Evolutionary conservation across 2,888 invertebrate species (phyloP).

Genomic region (Dioctria rufipes): DNA sequence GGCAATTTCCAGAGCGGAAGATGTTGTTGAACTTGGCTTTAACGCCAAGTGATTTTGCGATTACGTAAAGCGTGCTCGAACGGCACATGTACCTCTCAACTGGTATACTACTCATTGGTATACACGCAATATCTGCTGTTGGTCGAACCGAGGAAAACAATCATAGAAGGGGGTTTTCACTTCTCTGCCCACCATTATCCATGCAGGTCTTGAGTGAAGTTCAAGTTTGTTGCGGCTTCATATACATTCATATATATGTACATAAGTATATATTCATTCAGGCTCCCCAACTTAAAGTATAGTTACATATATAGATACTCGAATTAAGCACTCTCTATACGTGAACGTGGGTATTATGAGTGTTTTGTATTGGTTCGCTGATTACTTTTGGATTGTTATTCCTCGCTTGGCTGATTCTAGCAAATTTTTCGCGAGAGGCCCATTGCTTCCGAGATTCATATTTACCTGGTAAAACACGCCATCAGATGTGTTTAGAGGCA

Average conservation of each 20-base stretch:
- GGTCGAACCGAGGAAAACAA: slow-evolving; percentile 24
- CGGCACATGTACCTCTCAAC: slow-evolving; percentile 52
- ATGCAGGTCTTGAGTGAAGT: slow-evolving; percentile 27
- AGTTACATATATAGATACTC: neutral
- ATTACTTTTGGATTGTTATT: slow-evolving; percentile 43
- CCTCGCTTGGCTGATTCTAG: slow-evolving; percentile 23
- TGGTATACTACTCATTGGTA: neutral
- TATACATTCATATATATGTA: no score
- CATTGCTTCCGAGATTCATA: slow-evolving; percentile 18
- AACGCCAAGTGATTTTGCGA: slow-evolving; percentile 56
- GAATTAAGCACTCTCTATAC: neutral
- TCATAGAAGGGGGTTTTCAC: neutral
- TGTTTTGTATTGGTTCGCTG: slow-evolving; percentile 21
- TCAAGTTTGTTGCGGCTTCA: slow-evolving; percentile 31
- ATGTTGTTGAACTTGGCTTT: slow-evolving; percentile 58
- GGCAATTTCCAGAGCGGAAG: slow-evolving; percentile 58
- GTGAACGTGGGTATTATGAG: neutral
- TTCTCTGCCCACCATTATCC: neutral
- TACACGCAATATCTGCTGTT: slow-evolving; percentile 28
- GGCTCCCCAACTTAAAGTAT: no score
- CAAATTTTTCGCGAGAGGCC: slow-evolving; percentile 9
- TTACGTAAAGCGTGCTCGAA: slow-evolving; percentile 57
- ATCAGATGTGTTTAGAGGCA: slow-evolving; percentile 36
- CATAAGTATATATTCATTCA: no score
- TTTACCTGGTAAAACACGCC: slow-evolving; percentile 31